Conservation (phyloP, 2,113 vertebrate genomes). For the Anolis carolinensis region DNA sequence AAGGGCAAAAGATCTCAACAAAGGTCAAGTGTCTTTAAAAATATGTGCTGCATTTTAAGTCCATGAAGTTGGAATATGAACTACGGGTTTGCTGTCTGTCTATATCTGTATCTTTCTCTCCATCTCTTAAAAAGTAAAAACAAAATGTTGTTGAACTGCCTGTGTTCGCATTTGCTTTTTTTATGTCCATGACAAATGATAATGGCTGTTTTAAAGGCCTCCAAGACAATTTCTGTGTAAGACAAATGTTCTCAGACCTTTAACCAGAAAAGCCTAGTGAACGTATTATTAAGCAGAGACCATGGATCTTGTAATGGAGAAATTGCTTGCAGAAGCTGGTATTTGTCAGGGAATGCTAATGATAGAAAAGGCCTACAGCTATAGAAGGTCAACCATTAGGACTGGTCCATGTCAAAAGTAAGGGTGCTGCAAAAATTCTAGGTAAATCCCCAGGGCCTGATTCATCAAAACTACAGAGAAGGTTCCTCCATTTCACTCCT, state of each 20-base stretch:
- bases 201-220: conserved; percentile 21
- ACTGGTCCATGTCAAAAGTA: neutral
- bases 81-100: no score
- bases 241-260: conserved; percentile 34
- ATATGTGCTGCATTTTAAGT: conserved; percentile 15
- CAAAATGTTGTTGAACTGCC: accelerated
- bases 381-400: conserved; percentile 4
- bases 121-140: neutral
- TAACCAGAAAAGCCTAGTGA: conserved; percentile 24
- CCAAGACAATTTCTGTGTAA: conserved; percentile 24
- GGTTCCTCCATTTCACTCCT: neutral
- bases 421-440: neutral
- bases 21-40: neutral
- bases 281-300: conserved; percentile 19
- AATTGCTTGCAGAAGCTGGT: conserved; percentile 5
- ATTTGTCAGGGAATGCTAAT: conserved; percentile 24
- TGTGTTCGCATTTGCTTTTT: neutral
- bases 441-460: neutral
- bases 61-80: no score
- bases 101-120: no score
- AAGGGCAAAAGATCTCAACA: conserved; percentile 5
- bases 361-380: conserved; percentile 1
- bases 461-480: neutral
- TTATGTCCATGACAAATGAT: conserved; percentile 34
- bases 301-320: conserved; percentile 19